These are phyloP conservation scores for Synanceia verrucosa DNA, from an alignment of 2,797 vertebrate genomes.

Conservation along the genomic window DNA sequence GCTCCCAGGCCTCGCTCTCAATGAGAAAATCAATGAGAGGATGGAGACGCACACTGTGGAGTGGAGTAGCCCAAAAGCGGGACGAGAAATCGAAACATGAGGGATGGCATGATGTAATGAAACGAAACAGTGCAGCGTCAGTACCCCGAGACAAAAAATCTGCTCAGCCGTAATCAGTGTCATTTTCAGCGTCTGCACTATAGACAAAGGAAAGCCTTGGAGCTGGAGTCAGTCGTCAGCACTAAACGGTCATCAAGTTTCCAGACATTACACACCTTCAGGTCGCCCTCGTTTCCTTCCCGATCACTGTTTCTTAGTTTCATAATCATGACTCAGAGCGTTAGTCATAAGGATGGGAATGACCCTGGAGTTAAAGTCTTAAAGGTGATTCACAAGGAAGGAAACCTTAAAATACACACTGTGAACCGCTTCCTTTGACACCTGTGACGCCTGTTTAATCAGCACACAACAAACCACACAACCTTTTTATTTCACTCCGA, in stretches of 20 bases:
- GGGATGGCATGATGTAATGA: conserved; percentile 69
- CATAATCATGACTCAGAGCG: conserved; percentile 50
- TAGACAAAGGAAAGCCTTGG: conserved; percentile 17
- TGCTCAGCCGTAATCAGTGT: conserved; percentile 53
- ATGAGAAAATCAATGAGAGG: conserved; percentile 72
- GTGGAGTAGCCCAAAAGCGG: conserved; percentile 55
- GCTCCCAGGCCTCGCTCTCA: conserved; percentile 48
- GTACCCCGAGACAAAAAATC: conserved; percentile 48
- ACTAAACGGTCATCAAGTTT: conserved; percentile 28
- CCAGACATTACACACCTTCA: conserved; percentile 61
- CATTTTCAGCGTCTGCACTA: conserved; percentile 31
- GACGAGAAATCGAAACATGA: conserved; percentile 61
- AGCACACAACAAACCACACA: conserved; percentile 11
- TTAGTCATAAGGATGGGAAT: conserved; percentile 43
- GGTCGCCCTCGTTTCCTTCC: conserved; percentile 32
- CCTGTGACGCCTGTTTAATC: background rate
- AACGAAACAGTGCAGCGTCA: conserved; percentile 56
- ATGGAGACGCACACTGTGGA: conserved; percentile 57
- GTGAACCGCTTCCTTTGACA: conserved; percentile 25
- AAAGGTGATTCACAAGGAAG: conserved; percentile 47
- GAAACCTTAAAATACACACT: conserved; percentile 24
- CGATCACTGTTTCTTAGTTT: conserved; percentile 30
- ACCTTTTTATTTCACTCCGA: conserved; percentile 27
- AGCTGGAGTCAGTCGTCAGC: conserved; percentile 20
- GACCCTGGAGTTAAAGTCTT: conserved; percentile 27